phyloP scores from a whole-genome alignment of 2,888 invertebrate genomes.

The Aelia acuminata region DNA sequence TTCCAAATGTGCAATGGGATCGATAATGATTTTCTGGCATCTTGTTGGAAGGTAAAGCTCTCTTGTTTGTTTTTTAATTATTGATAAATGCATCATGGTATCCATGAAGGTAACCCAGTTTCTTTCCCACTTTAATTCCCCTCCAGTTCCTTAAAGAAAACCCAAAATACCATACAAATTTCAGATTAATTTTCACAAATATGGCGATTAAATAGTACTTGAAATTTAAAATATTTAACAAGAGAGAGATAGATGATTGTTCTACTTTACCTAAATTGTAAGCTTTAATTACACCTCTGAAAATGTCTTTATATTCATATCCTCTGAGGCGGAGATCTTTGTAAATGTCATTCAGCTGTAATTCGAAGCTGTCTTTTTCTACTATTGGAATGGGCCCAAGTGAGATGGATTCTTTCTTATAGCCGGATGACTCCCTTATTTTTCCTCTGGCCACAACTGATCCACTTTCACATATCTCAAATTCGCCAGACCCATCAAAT shows the following conservation, averaged over 20 bases:
- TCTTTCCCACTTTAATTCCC: conserved; percentile 86
- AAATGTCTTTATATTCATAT: conserved; percentile 86
- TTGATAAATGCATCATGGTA: conserved; percentile 94
- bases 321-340: conserved; percentile 89
- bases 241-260: neutral
- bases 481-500: conserved; percentile 86
- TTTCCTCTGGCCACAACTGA: conserved; percentile 84
- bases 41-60: conserved; percentile 91
- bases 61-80: conserved; percentile 82
- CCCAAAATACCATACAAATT: neutral
- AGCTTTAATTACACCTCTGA: conserved; percentile 83
- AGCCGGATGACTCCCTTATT: conserved; percentile 74
- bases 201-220: too few relatives aligned
- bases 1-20: conserved; percentile 73
- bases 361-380: conserved; percentile 71
- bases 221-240: neutral
- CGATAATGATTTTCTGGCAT: conserved; percentile 84
- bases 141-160: conserved; percentile 72
- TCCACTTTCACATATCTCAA: conserved; percentile 89
- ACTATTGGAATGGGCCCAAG: conserved; percentile 70
- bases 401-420: conserved; percentile 76
- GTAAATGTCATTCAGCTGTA: conserved; percentile 82
- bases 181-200: neutral
- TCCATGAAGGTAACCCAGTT: conserved; percentile 98
- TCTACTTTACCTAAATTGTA: conserved; percentile 77